phyloP scores from a whole-genome alignment of 2,888 invertebrate genomes.

The Scaptomyza reducta region DNA sequence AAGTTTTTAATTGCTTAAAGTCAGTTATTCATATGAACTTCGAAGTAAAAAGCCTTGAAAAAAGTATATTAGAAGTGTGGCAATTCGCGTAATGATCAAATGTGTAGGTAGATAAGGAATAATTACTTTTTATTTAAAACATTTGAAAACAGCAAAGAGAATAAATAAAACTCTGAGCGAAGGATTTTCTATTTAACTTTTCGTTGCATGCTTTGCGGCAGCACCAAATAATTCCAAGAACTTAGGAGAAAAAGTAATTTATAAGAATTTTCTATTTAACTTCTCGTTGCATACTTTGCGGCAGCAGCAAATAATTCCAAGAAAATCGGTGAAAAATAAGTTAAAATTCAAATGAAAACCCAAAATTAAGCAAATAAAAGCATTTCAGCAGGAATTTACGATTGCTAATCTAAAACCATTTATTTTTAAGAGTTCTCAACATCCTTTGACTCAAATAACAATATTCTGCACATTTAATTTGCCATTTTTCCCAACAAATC shows the following conservation, averaged over 20 bases:
- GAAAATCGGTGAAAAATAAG: neutral
- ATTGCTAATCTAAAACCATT: neutral
- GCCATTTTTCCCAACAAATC: neutral
- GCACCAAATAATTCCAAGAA: neutral
- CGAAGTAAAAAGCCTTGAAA: too few species aligned
- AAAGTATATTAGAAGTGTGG: too few species aligned
- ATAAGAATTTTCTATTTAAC: too few species aligned
- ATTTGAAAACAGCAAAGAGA: too few species aligned
- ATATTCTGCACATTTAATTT: neutral
- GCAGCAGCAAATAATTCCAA: neutral
- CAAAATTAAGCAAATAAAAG: neutral
- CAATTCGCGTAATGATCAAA: too few species aligned
- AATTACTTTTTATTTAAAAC: too few species aligned
- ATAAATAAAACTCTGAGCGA: too few species aligned
- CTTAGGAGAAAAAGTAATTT: neutral
- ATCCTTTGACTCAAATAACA: neutral
- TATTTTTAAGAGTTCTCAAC: neutral
- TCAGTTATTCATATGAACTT: neutral
- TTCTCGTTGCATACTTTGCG: slow-evolving; percentile 2
- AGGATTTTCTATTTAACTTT: neutral
- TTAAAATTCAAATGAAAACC: neutral
- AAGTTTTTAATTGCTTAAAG: slow-evolving; percentile 7
- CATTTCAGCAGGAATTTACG: neutral
- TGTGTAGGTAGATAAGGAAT: too few species aligned
- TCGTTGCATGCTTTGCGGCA: slow-evolving; percentile 3